phyloP scores from a whole-genome alignment of 2,888 invertebrate genomes.

The Lomographa bimaculata region DNA sequence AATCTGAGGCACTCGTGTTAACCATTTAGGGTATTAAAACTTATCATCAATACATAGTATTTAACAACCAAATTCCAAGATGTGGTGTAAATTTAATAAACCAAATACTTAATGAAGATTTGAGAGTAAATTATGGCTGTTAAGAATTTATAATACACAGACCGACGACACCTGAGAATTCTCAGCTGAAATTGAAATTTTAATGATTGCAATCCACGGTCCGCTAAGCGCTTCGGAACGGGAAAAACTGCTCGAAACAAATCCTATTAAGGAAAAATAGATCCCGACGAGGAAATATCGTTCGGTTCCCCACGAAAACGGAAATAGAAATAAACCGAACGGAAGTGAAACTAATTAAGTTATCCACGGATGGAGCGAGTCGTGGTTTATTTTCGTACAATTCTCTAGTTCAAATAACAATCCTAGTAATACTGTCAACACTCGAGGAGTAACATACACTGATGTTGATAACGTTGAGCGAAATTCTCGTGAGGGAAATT shows the following conservation, averaged over 20 bases:
- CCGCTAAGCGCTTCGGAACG: constrained; percentile 43
- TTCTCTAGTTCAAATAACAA: constrained; percentile 69
- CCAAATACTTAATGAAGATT: constrained; percentile 6
- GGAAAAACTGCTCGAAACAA: constrained; percentile 63
- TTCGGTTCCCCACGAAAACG: constrained; percentile 69
- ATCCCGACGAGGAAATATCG: constrained; percentile 69
- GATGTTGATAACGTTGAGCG: constrained; percentile 69
- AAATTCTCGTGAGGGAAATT: constrained; percentile 61
- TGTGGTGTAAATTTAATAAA: constrained; percentile 3
- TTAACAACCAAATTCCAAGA: constrained; percentile 2
- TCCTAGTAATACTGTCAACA: constrained; percentile 75
- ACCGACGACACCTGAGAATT: constrained; percentile 43
- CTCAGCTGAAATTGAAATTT: constrained; percentile 51
- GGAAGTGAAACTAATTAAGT: constrained; percentile 82
- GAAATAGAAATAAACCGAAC: constrained; percentile 80
- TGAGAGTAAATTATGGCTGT: constrained; percentile 16
- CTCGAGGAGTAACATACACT: constrained; percentile 65
- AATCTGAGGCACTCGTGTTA: no score
- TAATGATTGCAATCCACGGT: constrained; percentile 57
- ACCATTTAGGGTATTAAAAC: no score
- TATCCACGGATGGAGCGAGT: constrained; percentile 72
- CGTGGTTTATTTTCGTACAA: constrained; percentile 77
- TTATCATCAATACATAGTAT: no score
- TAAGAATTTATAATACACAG: constrained; percentile 27
- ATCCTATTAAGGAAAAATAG: constrained; percentile 77